Conservation (phyloP, 2,113 vertebrate genomes). For the Natator depressus region DNA sequence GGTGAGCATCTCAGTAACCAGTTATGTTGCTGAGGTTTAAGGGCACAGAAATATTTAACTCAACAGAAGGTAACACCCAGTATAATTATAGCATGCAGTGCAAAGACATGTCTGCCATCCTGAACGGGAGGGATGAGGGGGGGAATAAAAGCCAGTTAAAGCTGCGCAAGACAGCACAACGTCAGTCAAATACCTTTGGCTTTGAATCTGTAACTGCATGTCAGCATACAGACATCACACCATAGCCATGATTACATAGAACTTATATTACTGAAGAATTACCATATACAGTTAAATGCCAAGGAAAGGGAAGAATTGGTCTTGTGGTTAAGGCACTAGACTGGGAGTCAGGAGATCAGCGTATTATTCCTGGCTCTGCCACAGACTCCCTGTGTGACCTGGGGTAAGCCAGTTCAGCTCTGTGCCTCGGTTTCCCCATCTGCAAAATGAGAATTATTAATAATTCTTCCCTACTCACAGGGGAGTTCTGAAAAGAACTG, state of each 20-base stretch:
- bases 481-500: background rate
- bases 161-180: background rate
- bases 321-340: background rate
- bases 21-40: background rate
- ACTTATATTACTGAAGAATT: background rate
- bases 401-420: background rate
- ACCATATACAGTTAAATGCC: background rate
- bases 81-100: background rate
- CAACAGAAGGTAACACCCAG: background rate
- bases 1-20: background rate
- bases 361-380: background rate
- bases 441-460: background rate
- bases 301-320: background rate
- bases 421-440: background rate
- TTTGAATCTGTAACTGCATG: background rate
- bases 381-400: background rate
- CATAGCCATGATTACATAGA: background rate
- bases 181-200: background rate
- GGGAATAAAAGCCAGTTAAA: background rate
- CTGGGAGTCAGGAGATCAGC: background rate
- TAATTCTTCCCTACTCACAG: background rate
- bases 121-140: too few species aligned
- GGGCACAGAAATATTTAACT: background rate
- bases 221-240: background rate
- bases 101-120: background rate